Evolutionary conservation across 2,113 vertebrate species (phyloP).

Genomic region (Psephotus haematonotus): DNA sequence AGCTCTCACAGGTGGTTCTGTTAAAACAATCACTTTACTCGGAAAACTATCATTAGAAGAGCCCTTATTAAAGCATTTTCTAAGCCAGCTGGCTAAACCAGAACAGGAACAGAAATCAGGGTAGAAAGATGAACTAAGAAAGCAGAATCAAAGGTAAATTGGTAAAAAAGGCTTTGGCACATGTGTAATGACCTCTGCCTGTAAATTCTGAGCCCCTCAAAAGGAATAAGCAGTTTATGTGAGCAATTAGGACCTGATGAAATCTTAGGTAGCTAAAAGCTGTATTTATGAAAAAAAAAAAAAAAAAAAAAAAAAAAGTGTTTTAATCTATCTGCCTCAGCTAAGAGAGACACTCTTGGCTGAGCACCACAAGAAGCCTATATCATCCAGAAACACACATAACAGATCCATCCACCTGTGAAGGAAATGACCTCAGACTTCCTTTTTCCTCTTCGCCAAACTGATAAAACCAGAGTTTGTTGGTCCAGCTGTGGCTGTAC

Average conservation of each 20-base stretch:
- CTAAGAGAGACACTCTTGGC: not conserved
- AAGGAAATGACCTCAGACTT: not conserved
- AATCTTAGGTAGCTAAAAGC: not conserved
- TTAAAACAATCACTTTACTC: not conserved
- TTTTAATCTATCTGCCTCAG: not conserved
- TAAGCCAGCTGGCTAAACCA: not conserved
- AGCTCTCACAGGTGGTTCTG: not conserved
- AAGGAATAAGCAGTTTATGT: not conserved
- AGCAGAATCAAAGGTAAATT: not conserved
- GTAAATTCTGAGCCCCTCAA: not conserved
- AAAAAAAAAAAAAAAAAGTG: not conserved
- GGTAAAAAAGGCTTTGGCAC: not conserved
- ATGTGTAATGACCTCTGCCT: not conserved
- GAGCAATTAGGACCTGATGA: not conserved
- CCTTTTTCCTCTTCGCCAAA: not conserved
- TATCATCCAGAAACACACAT: not conserved
- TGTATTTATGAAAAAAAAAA: not conserved
- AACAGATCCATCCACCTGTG: not conserved
- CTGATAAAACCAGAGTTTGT: not conserved
- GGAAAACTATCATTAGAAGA: not conserved
- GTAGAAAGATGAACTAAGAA: not conserved
- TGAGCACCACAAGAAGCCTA: not conserved
- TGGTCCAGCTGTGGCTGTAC: not conserved
- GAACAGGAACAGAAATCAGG: not conserved
- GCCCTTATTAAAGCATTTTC: not conserved